Evolutionary conservation across 2,888 invertebrate species (phyloP).

Genomic region (Sarcophaga caerulescens): DNA sequence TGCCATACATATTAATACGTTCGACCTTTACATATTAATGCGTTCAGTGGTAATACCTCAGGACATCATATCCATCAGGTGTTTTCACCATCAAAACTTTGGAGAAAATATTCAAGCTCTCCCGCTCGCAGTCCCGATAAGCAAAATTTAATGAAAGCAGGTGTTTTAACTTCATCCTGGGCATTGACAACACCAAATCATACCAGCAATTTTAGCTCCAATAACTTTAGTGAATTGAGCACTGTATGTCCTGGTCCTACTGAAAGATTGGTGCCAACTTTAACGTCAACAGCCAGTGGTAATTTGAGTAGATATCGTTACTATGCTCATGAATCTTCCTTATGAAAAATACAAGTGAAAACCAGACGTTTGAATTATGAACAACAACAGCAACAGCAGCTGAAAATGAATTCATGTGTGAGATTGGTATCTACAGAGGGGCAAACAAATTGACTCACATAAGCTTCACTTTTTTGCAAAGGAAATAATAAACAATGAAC

Average conservation of each 20-base stretch:
- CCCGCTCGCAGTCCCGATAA: conserved; percentile 85
- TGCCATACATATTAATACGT: conserved; percentile 69
- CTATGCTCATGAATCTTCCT: conserved; percentile 87
- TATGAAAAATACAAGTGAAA: conserved; percentile 88
- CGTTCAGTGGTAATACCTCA: conserved; percentile 74
- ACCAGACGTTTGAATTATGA: conserved; percentile 82
- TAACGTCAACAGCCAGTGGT: conserved; percentile 86
- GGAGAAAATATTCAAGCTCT: conserved; percentile 85
- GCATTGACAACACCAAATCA: conserved; percentile 82
- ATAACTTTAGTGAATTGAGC: conserved; percentile 89
- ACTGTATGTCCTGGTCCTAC: conserved; percentile 91
- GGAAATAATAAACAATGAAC: no score
- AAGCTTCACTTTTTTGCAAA: no score
- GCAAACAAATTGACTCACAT: no score
- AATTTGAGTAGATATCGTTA: conserved; percentile 81
- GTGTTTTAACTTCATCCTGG: conserved; percentile 84
- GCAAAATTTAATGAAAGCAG: conserved; percentile 65
- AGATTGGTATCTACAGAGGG: no score
- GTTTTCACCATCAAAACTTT: conserved; percentile 80
- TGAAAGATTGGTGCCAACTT: conserved; percentile 87
- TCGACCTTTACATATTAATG: conserved; percentile 81
- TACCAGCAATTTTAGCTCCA: conserved; percentile 80
- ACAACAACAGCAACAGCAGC: conserved; percentile 71
- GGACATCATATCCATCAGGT: conserved; percentile 68
- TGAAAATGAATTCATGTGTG: conserved; percentile 18